These are phyloP conservation scores for Dolomedes plantarius DNA, from an alignment of 2,888 invertebrate species.

Conservation along the genomic window DNA sequence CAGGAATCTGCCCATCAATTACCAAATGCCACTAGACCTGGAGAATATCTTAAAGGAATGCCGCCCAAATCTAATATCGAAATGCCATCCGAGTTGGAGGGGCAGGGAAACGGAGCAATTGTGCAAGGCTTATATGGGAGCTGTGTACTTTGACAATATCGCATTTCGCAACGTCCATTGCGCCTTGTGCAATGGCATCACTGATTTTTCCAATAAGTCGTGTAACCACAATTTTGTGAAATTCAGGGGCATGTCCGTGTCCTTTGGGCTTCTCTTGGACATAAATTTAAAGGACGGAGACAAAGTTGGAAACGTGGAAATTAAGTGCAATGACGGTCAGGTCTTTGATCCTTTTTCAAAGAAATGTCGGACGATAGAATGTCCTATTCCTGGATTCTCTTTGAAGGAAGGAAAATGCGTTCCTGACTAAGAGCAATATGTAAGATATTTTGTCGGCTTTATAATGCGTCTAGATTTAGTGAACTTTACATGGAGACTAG, in stretches of 20 bases:
- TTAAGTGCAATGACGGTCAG: constrained; percentile 13
- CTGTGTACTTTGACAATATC: constrained; percentile 75
- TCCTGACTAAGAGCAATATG: not conserved
- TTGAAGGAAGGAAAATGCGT: constrained; percentile 52
- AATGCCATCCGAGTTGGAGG: constrained; percentile 77
- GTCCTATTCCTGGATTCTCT: constrained; percentile 49
- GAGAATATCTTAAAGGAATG: constrained; percentile 34
- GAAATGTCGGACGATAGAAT: constrained; percentile 57
- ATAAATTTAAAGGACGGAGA: constrained; percentile 39
- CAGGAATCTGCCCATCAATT: constrained; percentile 28
- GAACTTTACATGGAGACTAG: too few relatives aligned
- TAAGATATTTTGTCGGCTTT: too few relatives aligned
- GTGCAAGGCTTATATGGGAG: constrained; percentile 78
- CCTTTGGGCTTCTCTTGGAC: constrained; percentile 51
- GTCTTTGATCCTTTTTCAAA: constrained; percentile 59
- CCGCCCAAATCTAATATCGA: constrained; percentile 73
- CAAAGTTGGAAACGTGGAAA: constrained; percentile 37
- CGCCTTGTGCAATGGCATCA: constrained; percentile 78
- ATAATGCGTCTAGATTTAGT: too few relatives aligned
- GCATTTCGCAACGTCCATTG: constrained; percentile 79
- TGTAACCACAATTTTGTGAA: constrained; percentile 30
- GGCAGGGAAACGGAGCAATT: constrained; percentile 75
- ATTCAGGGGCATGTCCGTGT: constrained; percentile 46
- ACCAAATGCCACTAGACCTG: constrained; percentile 18
- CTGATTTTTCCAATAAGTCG: constrained; percentile 31